These are phyloP conservation scores for Pyrgilauda ruficollis DNA, from an alignment of 2,113 vertebrate species.

Conservation along the genomic window DNA sequence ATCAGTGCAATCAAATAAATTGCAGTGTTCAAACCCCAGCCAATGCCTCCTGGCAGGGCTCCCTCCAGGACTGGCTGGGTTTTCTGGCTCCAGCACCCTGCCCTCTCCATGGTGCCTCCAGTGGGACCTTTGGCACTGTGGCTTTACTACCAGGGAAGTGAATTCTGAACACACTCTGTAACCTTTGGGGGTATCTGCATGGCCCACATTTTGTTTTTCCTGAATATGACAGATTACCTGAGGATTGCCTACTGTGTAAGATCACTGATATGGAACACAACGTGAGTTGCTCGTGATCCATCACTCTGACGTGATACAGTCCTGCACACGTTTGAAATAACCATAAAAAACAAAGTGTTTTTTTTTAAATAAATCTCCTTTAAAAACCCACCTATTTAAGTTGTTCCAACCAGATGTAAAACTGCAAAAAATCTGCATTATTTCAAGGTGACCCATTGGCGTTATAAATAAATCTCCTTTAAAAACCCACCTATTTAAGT, in stretches of 20 bases:
- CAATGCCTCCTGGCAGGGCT: background rate
- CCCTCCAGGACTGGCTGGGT: background rate
- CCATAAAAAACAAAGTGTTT: background rate
- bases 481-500: background rate
- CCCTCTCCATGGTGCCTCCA: background rate
- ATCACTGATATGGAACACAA: conserved; percentile 53
- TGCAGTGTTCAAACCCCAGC: background rate
- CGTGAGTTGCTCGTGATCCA: conserved; percentile 18
- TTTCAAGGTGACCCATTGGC: background rate
- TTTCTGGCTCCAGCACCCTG: background rate
- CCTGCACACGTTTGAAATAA: background rate
- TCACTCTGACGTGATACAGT: conserved; percentile 39
- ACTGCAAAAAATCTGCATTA: background rate
- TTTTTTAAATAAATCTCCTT: background rate
- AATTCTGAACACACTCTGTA: background rate
- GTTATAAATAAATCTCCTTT: background rate
- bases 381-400: background rate
- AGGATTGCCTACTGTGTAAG: conserved; percentile 41
- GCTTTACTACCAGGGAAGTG: background rate
- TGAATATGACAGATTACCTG: conserved; percentile 56
- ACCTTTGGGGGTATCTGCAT: conserved; percentile 49
- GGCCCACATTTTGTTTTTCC: conserved; percentile 20
- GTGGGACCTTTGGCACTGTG: background rate
- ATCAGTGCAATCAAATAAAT: background rate
- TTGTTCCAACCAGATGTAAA: background rate